Base-by-base conservation (phyloP, 1,140 invertebrate species). In the Lanistes nyassanus region DNA sequence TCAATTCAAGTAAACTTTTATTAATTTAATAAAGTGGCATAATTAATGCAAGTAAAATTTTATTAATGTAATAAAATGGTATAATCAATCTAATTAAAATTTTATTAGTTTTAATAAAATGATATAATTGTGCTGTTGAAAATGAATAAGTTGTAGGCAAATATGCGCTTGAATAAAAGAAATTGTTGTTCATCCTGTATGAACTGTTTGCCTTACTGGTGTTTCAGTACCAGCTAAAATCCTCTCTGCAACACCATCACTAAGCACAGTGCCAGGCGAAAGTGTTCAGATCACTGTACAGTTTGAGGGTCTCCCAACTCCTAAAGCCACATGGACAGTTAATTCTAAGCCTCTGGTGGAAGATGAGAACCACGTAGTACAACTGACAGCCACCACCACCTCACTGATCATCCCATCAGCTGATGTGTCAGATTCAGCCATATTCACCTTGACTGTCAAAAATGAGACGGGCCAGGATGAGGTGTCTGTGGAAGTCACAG, bases 361-460 rank as follows among this genome's bases (percentile, higher is more conserved):
- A 96, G 87, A 91, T 69, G 75, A 82, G 16, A 56, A 47, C 3
- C 81, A 80, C 29, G 66, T 72, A 39, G 34, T 80, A 29, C 66
- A 75, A 23, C 19, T 65, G 21, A 79, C 79, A 70, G 67, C 77
- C n/a, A 75, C 76, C 19, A 75, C 75, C 26, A 79, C 78, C 23
- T 94, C 79, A 21, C 74, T 87, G 65, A 83, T 75, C 51, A 84
- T 87, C 31, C 76, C 78, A 34, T 68, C 79, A 29, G 80, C 79
- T 47, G 74, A 77, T 39, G 51, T 80, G 16, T 75, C 82, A 21
- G 84, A 87, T 53, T 72, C 74, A 26, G 83, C 81, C 34, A 67
- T 68, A n/a, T 86, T 84, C 76, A 96, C 95, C 9, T 97, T 96
- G 87, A 92, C 95, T 74, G 96, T 96, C 21, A 92, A 93, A 23